These are phyloP conservation scores for Catharus ustulatus DNA, from an alignment of 2,797 vertebrate genomes.

Conservation along the genomic window DNA sequence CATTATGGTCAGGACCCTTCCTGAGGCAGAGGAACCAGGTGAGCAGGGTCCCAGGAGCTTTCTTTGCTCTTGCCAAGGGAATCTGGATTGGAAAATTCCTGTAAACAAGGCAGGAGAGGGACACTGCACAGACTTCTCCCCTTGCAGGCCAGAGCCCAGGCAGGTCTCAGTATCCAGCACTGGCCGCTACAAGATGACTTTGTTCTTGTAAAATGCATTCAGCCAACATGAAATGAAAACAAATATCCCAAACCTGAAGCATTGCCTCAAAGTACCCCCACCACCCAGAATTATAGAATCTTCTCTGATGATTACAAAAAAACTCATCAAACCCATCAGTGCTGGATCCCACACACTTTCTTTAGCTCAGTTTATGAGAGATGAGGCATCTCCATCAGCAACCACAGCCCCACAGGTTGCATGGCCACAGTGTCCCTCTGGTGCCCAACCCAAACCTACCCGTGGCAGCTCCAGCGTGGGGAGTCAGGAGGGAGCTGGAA, in stretches of 20 bases:
- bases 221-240: not conserved
- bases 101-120: not conserved
- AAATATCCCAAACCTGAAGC: not conserved
- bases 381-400: not conserved
- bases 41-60: not conserved
- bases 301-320: not conserved
- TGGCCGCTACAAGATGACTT: not conserved
- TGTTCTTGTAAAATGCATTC: not conserved
- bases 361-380: not conserved
- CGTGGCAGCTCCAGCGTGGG: not conserved
- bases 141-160: accelerated
- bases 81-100: not conserved
- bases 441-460: not conserved
- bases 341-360: not conserved
- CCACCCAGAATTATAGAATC: not conserved
- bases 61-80: not conserved
- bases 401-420: not conserved
- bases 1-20: not conserved
- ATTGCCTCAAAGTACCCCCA: not conserved
- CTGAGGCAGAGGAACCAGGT: not conserved
- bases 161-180: not conserved
- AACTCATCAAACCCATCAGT: accelerated
- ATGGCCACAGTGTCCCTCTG: accelerated
- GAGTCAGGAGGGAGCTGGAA: not conserved
- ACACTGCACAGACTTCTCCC: accelerated